Base-by-base conservation (phyloP, 2,113 vertebrate genomes). In the Donacobius atricapilla region DNA sequence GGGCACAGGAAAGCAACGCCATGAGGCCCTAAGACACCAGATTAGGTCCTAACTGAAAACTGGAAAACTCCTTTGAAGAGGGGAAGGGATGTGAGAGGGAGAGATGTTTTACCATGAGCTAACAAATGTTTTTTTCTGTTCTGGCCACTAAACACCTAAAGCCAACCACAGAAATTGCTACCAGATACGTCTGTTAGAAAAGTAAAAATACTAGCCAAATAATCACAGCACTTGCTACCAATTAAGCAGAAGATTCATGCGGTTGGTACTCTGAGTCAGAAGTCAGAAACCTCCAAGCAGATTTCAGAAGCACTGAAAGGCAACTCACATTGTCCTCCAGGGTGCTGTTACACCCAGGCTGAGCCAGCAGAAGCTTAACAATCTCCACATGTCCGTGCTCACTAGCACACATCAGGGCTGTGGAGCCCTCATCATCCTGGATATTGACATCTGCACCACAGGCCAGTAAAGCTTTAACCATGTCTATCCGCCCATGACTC, bases 401-500 rank as follows among this genome's bases (percentile, higher is more conserved):
- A 53, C 99, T 99, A 91, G 99, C 99, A 18, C 99, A 99, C 99
- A 99, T 99, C 79, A 99, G 98, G 22, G 99, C 99, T 3, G 99
- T 99, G 70, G 99, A 99, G 71, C 99, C 99, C 94, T 99, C 99
- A 0, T 99, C 99, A 1, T 99, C 99, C 97, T 99, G 99, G 94
- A 99, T 96, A 96, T 99, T 99, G 94, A 99, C 99, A 10, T 99
- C 98, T 16, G 99, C 99, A 17, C 98, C 98, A 63, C 99, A 99
- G 68, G 96, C 98, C 95, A 99, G 97, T 68, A 99, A 98, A 35
- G 99, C 99, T 96, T 98, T 99, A 25, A 99, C 99, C 99, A 99
- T 99, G 97, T 99, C 99, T 97, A 99, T 99, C 83, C 99, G 96
- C 15, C 99, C 99, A 1, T 99, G 99, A 79, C 99, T 99, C 97